Conservation (phyloP, 2,888 invertebrate genomes). For the Gnatocerus cornutus region DNA sequence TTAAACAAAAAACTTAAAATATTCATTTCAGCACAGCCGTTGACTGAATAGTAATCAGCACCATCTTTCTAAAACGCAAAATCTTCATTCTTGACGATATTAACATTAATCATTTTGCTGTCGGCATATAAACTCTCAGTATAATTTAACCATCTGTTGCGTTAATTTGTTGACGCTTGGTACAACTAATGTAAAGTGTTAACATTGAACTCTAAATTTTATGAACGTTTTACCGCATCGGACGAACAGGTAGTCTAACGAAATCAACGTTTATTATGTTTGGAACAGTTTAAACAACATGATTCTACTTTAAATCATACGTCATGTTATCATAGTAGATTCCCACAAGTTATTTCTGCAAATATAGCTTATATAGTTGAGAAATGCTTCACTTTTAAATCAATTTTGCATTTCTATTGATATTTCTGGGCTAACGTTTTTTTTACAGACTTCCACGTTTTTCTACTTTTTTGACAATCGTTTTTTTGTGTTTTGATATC, state of each 20-base stretch:
- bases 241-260: slow-evolving; percentile 32
- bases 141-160: slow-evolving; percentile 30
- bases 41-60: too few species aligned
- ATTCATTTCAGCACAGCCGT: too few species aligned
- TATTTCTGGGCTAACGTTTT: slow-evolving; percentile 4
- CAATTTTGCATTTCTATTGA: neutral
- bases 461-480: neutral
- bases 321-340: slow-evolving; percentile 14
- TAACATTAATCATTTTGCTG: too few species aligned
- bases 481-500: slow-evolving; percentile 12
- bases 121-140: too few species aligned
- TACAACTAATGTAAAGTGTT: slow-evolving; percentile 22
- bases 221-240: slow-evolving; percentile 22
- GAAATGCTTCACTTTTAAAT: neutral
- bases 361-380: slow-evolving; percentile 21
- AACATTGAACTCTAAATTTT: slow-evolving; percentile 28
- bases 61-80: too few species aligned
- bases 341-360: slow-evolving; percentile 28
- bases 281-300: slow-evolving; percentile 1
- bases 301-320: neutral
- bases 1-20: too few species aligned
- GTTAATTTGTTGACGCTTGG: slow-evolving; percentile 29
- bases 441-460: neutral
- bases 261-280: slow-evolving; percentile 12
- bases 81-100: too few species aligned